phyloP scores from a whole-genome alignment of 2,888 invertebrate species.

The Calliopum simillimum region DNA sequence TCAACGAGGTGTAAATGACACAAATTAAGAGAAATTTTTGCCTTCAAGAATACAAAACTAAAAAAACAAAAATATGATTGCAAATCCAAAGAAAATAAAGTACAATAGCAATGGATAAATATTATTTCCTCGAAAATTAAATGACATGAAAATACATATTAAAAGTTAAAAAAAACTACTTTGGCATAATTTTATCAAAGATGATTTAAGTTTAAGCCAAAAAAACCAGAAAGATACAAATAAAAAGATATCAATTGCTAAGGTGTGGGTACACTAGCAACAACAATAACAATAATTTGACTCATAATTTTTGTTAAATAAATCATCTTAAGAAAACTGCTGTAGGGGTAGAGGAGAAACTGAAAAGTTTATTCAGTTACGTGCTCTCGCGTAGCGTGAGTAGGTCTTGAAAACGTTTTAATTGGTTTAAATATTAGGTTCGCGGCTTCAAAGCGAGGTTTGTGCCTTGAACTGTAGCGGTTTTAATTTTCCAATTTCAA shows the following conservation, averaged over 20 bases:
- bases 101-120: too few species aligned
- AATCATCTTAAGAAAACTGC: not conserved
- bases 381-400: not conserved
- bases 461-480: constrained; percentile 11
- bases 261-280: not conserved
- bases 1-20: not conserved
- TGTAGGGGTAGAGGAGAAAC: not conserved
- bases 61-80: not conserved
- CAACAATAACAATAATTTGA: not conserved
- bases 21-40: constrained; percentile 33
- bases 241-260: not conserved
- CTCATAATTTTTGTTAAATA: not conserved
- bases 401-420: constrained; percentile 14
- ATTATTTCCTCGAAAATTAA: not conserved
- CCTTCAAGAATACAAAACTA: constrained; percentile 6
- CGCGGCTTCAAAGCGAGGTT: not conserved
- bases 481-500: not conserved
- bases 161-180: constrained; percentile 1
- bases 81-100: constrained; percentile 1
- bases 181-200: not conserved
- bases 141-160: not conserved
- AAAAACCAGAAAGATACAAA: not conserved
- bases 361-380: not conserved
- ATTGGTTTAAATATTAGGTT: constrained; percentile 31
- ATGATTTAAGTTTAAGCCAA: not conserved